Evolutionary conservation across 2,113 vertebrate species (phyloP).

Genomic region (Tyrannus savana): DNA sequence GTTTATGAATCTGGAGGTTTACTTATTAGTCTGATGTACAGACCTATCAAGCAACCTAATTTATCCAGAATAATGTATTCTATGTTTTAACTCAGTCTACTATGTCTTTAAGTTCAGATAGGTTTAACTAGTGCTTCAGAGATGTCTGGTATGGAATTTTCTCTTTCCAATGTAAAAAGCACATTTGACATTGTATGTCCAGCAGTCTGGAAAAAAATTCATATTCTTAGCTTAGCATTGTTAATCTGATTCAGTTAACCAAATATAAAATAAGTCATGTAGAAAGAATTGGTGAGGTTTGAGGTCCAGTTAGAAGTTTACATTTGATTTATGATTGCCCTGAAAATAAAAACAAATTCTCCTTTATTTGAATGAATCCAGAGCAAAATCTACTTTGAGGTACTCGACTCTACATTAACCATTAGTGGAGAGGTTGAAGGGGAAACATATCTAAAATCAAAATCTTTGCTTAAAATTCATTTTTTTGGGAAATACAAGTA

Average conservation of each 20-base stretch:
- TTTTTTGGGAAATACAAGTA: not conserved
- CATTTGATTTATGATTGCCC: not conserved
- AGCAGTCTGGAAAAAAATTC: not conserved
- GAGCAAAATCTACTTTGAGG: not conserved
- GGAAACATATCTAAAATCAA: not conserved
- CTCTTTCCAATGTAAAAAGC: not conserved
- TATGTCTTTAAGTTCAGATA: not conserved
- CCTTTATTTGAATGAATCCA: not conserved
- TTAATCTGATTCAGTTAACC: not conserved
- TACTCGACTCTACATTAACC: not conserved
- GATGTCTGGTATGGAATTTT: not conserved
- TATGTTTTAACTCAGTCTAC: not conserved
- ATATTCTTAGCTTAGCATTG: not conserved
- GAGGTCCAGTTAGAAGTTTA: not conserved
- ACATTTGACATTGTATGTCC: fast-evolving
- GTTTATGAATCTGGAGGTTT: not conserved
- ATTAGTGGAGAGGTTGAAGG: not conserved
- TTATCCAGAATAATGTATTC: not conserved
- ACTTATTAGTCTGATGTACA: not conserved
- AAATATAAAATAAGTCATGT: not conserved
- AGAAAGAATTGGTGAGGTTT: not conserved
- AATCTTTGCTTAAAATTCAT: not conserved
- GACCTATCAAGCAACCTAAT: not conserved
- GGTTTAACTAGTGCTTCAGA: not conserved
- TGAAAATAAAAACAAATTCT: not conserved